Base-by-base conservation (phyloP, 2,113 vertebrate genomes). In the Solea senegalensis region DNA sequence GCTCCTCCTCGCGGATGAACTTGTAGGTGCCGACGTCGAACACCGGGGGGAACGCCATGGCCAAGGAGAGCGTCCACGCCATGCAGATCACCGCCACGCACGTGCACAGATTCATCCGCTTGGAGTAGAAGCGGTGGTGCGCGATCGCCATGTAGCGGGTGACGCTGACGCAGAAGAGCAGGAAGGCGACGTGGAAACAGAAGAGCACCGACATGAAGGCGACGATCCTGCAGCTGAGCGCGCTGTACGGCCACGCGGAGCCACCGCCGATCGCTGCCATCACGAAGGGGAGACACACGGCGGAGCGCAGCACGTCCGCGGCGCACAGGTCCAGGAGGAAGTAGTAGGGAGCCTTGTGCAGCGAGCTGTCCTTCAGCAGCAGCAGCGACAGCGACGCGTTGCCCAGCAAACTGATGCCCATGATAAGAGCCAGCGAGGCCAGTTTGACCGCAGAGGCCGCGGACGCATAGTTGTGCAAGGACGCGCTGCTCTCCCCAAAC, bases 141-240 rank as follows among this genome's bases (percentile, higher is more conserved):
- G 97, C 97, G 46, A 98, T 96, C 85, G 97, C 97, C 96, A 98
- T 97, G 91, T 98, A 99, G 16, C 97, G 94, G 0, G 96, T 98
- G 82, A 99, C 95, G 80, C 97, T 96, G 92, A 97, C 95, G 83
- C 96, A 97, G 85, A 98, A 95, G 78, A 97, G 95, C 93, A 98
- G 88, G 86, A 99, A 98, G 86, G 96, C 96, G 62, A 95, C 95
- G 86, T 98, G 97, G 92, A 98, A 98, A 90, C 96, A 98, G 92
- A 97, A 96, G 50, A 99, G 95, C 69, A 96, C 96, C 27, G 97
- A 95, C 87, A 96, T 79, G 88, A 98, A 98, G 76, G 97, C 97
- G 78, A 97, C 88, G 82, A 96, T 91, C 92, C 96, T 96, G 94
- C 97, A 98, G 93, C 95, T 94, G 58, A 96, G 92, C 15, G 92